Conservation (phyloP, 2,113 vertebrate species). For the Sinocyclocheilus anshuiensis region DNA sequence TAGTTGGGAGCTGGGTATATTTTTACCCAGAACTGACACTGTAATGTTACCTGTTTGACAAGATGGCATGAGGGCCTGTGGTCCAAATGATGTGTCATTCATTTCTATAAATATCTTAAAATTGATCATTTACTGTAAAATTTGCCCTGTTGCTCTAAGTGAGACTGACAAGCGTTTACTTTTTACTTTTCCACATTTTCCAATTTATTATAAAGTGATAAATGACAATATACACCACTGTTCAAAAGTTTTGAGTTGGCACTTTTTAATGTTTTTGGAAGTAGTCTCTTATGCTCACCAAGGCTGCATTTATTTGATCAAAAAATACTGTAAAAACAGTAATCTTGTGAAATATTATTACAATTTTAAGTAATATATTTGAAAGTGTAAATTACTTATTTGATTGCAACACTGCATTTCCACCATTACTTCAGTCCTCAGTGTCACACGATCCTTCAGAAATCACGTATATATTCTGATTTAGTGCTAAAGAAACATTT, state of each 20-base stretch:
- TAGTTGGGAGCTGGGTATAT: background rate
- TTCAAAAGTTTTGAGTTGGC: background rate
- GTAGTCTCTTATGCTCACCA: background rate
- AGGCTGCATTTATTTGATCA: background rate
- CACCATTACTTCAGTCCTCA: background rate
- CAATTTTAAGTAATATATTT: background rate
- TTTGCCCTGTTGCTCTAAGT: background rate
- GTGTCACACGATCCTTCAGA: background rate
- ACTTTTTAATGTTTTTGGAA: background rate
- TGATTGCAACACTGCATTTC: background rate
- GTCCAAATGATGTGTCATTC: background rate
- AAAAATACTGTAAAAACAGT: background rate
- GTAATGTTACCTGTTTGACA: background rate
- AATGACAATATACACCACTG: background rate
- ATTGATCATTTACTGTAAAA: background rate
- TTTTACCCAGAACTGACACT: background rate
- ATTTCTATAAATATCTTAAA: conserved; percentile 19
- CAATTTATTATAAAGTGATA: background rate
- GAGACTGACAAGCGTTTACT: background rate
- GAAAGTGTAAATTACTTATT: too few species aligned
- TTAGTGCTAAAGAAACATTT: background rate
- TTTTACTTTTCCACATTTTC: background rate
- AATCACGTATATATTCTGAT: background rate
- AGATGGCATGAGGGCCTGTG: background rate
- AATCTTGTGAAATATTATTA: background rate